These are phyloP conservation scores for Stomatorhinus walkeri DNA, from an alignment of 2,797 vertebrate species.

Conservation along the genomic window DNA sequence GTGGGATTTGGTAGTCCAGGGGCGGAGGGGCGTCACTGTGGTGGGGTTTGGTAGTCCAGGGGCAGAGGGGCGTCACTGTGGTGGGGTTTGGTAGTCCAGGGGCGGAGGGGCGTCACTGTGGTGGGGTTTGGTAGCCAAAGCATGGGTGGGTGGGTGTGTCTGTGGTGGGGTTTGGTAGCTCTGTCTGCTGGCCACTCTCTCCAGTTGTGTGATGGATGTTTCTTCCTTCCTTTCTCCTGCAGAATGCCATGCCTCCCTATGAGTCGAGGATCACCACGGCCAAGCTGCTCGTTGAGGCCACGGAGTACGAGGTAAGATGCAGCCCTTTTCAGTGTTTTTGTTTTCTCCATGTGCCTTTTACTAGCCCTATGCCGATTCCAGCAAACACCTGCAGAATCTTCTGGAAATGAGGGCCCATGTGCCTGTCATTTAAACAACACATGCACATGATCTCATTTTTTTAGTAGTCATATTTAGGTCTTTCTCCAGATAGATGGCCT, in stretches of 20 bases:
- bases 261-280: slow-evolving; percentile 57
- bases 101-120: no score
- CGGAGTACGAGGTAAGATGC: slow-evolving; percentile 57
- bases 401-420: not conserved
- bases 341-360: no score
- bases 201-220: not conserved
- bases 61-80: not conserved
- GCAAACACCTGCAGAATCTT: not conserved
- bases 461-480: not conserved
- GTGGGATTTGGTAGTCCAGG: no score
- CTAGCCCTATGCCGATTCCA: not conserved
- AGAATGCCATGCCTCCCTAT: slow-evolving; percentile 52
- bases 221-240: not conserved
- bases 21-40: no score
- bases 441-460: not conserved
- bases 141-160: no score
- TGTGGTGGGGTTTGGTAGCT: not conserved
- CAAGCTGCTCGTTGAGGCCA: slow-evolving; percentile 59
- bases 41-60: not conserved
- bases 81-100: not conserved
- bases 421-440: not conserved
- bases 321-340: not conserved
- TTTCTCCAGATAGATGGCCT: not conserved
- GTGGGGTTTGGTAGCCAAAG: no score
- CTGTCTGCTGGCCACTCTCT: not conserved